Conservation (phyloP, 2,797 vertebrate species). For the Phaenicophaeus curvirostris region DNA sequence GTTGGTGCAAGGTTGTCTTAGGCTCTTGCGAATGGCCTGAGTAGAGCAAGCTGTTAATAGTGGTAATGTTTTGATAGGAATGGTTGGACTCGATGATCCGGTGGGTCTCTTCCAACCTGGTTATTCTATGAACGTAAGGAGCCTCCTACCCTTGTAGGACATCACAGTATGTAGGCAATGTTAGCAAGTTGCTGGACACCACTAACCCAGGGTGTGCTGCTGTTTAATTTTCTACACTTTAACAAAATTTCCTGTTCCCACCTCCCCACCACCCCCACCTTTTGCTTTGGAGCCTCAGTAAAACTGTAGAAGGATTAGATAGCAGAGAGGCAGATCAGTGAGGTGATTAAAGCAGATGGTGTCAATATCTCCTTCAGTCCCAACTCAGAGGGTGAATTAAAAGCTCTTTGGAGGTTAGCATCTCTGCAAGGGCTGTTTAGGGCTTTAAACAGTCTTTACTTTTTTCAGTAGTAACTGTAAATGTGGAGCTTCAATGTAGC, state of each 20-base stretch:
- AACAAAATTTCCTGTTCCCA: accelerated
- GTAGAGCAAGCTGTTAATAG: background rate
- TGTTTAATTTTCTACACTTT: background rate
- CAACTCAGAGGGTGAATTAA: background rate
- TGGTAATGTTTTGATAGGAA: no score
- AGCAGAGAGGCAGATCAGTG: background rate
- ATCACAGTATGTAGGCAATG: background rate
- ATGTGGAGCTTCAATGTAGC: background rate
- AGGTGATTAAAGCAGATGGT: background rate
- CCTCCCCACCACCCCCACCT: no score
- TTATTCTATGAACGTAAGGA: no score
- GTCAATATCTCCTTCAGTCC: background rate
- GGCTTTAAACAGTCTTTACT: background rate
- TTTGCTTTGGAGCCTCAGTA: background rate
- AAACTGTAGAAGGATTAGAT: background rate
- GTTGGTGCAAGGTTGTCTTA: background rate
- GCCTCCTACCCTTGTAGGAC: background rate
- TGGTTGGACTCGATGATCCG: no score
- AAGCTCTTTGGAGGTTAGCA: background rate
- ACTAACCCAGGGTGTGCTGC: background rate
- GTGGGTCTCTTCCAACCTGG: no score
- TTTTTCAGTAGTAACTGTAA: background rate
- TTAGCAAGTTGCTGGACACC: background rate
- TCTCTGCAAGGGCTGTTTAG: background rate
- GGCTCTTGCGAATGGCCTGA: background rate